Base-by-base conservation (phyloP, 2,797 vertebrate genomes). In the Anolis apletophallus region DNA sequence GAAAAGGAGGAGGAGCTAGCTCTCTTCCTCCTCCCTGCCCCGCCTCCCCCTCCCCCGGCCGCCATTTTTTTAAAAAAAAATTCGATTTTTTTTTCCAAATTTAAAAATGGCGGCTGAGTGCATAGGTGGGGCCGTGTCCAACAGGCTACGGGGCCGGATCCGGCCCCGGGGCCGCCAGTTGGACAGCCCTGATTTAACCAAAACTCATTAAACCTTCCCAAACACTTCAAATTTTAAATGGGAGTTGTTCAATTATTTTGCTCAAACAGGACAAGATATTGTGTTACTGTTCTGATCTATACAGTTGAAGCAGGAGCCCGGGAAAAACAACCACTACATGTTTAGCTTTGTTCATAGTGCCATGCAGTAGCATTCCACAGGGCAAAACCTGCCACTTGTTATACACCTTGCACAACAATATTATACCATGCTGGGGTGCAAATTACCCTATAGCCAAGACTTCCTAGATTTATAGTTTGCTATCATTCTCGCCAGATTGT, bases 181-280 rank as follows among this genome's bases (percentile, higher is more conserved):
- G n/a, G n/a, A n/a, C n/a, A n/a, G n/a, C 88, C 1, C 32, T 68
- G 11, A 68, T 57, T 89, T 83, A 67, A 80, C 74, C 91, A 71
- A 85, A 92, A 71, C 1, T 1, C 40, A 78, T 13, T 12, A 84
- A 0, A 1, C 57, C 17, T 71, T 91, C 10, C 14, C 61, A 75
- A 68, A 19, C 73, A n/a, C 10, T 77, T 77, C 52, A 84, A 50
- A 77, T 68, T 46, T 52, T 76, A 67, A 84, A 32, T 52, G 26
- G 50, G 75, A 71, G 59, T 55, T 8, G 10, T 80, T 82, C 16
- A 17, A 3, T 67, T 81, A 57, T 32, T 73, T 46, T 85, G 21
- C 68, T 80, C 61, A 84, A 5, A 52, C 72, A 87, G 50, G 16
- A 61, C 68, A 50, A 71, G 59, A 19, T 54, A n/a, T 8, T 76